A percentile compares a stretch with the other conserved stretches of the same genome.
These are phyloP conservation scores for Hipposideros larvatus DNA, from an alignment of 2,797 vertebrate genomes.

Conservation along the genomic window DNA sequence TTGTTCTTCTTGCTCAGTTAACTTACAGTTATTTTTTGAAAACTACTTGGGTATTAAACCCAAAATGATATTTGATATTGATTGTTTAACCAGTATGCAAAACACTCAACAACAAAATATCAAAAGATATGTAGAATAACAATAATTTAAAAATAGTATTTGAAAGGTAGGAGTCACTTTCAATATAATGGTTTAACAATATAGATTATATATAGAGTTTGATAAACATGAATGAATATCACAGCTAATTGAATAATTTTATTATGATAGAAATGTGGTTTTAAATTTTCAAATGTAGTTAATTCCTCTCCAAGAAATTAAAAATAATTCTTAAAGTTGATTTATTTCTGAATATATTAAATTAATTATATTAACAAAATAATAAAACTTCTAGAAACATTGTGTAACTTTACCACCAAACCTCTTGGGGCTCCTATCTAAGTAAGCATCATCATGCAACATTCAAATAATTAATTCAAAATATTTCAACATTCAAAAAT, in stretches of 20 bases:
- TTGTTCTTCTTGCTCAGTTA: not conserved
- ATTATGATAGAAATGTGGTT: not conserved
- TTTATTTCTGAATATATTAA: not conserved
- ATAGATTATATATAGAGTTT: not conserved
- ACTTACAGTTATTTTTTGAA: not conserved
- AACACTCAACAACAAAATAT: not conserved
- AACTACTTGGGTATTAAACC: not conserved
- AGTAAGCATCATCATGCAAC: not conserved
- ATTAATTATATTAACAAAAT: not conserved
- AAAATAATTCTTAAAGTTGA: not conserved
- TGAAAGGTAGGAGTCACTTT: not conserved
- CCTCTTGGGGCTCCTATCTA: not conserved
- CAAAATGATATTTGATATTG: not conserved
- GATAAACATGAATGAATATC: not conserved
- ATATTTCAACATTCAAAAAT: not conserved
- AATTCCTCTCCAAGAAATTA: not conserved
- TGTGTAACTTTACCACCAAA: not conserved
- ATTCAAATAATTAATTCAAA: conserved; percentile 32
- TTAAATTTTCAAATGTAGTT: not conserved
- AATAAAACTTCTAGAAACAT: not conserved
- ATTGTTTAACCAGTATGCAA: not conserved
- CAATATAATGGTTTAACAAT: not conserved
- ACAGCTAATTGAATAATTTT: not conserved
- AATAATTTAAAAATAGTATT: not conserved
- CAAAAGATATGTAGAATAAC: not conserved